phyloP scores from a whole-genome alignment of 1,140 invertebrate species.

The Ruditapes philippinarum region DNA sequence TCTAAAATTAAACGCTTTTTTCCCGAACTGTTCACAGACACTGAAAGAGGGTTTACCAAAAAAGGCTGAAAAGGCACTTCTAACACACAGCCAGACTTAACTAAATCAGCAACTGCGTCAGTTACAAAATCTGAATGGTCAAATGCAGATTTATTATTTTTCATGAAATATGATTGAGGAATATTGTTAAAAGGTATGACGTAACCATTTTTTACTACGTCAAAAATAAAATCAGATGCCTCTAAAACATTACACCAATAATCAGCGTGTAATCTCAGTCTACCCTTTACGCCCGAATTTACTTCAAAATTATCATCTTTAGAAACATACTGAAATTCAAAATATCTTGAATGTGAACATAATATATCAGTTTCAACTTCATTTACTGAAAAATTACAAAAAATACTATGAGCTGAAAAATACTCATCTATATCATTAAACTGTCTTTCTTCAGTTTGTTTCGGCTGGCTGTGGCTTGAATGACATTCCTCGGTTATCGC shows the following conservation, averaged over 20 bases:
- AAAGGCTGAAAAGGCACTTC: conserved; percentile 8
- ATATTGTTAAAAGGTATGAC: not conserved
- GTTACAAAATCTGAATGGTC: conserved; percentile 4
- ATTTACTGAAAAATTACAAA: no score
- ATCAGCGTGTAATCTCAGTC: not conserved
- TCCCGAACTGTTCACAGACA: conserved; percentile 2
- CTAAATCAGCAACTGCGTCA: not conserved
- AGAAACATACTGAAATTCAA: not conserved
- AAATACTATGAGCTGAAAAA: no score
- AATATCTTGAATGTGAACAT: not conserved
- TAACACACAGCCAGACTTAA: not conserved
- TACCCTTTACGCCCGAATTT: not conserved
- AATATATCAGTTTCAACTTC: no score
- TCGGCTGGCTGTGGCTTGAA: no score
- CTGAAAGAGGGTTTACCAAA: not conserved
- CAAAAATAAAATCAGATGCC: not conserved
- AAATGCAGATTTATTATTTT: conserved; percentile 14
- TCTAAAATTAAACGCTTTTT: conserved; percentile 65
- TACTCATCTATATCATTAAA: not conserved
- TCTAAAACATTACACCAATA: conserved; percentile 4
- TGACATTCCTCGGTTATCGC: no score
- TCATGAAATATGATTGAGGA: not conserved
- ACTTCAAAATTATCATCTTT: not conserved
- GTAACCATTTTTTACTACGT: conserved; percentile 14
- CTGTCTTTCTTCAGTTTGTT: no score